A percentile compares a stretch with the other conserved stretches of the same genome.
Evolutionary conservation across 2,888 invertebrate genomes (phyloP).

Genomic region (Chloroclystis v-ata): DNA sequence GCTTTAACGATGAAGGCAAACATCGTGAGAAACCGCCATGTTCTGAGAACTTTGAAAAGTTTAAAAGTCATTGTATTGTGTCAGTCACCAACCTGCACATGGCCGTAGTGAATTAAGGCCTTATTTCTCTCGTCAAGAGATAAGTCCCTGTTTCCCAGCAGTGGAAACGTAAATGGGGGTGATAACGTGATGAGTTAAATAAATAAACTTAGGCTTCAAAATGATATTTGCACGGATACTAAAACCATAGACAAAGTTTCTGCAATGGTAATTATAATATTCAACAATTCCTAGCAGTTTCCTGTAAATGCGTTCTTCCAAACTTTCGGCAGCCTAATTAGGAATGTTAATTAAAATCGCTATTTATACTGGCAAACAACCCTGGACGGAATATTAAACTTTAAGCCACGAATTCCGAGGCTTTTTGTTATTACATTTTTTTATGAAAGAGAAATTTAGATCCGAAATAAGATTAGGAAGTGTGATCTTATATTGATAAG

Average conservation of each 20-base stretch:
- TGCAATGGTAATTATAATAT: constrained; percentile 8
- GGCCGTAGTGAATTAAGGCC: too few species aligned
- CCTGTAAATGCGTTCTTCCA: constrained; percentile 14
- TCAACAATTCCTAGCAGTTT: constrained; percentile 7
- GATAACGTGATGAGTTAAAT: not conserved
- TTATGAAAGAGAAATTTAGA: not conserved
- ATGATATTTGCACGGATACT: too few species aligned
- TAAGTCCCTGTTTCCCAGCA: not conserved
- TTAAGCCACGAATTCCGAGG: not conserved
- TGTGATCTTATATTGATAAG: too few species aligned
- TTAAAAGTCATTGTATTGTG: too few species aligned
- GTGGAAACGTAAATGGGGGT: not conserved
- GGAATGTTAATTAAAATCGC: constrained; percentile 19
- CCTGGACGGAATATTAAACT: constrained; percentile 15
- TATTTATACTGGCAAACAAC: constrained; percentile 19
- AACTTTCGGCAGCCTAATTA: constrained; percentile 18
- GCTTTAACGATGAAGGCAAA: too few species aligned
- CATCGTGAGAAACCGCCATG: not conserved
- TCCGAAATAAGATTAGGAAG: too few species aligned
- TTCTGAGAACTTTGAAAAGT: not conserved
- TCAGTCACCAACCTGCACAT: too few species aligned
- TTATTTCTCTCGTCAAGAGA: too few species aligned
- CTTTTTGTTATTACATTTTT: not conserved
- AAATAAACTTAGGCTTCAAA: too few species aligned
- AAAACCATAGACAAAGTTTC: not conserved